Conservation (phyloP, 2,888 invertebrate species). For the Junonia oenone region DNA sequence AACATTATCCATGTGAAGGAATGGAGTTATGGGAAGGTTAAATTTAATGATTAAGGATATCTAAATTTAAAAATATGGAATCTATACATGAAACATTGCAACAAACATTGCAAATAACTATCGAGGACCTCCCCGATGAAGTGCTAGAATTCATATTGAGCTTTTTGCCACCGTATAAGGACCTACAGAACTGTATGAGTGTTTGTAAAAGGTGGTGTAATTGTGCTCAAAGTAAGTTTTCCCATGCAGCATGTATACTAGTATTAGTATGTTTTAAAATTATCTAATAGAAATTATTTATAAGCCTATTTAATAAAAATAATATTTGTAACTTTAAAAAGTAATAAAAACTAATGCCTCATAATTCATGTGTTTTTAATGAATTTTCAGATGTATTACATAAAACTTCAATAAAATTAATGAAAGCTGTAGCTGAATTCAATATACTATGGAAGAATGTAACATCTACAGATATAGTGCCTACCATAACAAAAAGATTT, state of each 20-base stretch:
- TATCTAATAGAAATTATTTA: too few species aligned
- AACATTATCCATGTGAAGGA: not conserved
- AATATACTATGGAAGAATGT: slow-evolving; percentile 87
- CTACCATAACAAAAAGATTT: slow-evolving; percentile 93
- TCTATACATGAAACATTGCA: slow-evolving; percentile 51
- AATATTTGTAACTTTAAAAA: too few species aligned
- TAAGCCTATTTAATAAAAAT: too few species aligned
- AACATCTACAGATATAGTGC: slow-evolving; percentile 77
- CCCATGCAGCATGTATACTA: too few species aligned
- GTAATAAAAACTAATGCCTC: too few species aligned
- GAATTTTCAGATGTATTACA: slow-evolving; percentile 85
- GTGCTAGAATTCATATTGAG: slow-evolving; percentile 94
- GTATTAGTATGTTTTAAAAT: not conserved
- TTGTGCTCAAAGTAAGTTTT: slow-evolving; percentile 91
- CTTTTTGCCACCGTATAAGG: slow-evolving; percentile 93
- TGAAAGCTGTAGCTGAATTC: slow-evolving; percentile 87
- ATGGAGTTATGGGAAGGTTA: slow-evolving; percentile 11
- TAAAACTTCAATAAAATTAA: slow-evolving; percentile 85
- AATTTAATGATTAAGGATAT: not conserved
- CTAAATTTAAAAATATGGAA: slow-evolving; percentile 46
- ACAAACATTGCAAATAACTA: slow-evolving; percentile 52
- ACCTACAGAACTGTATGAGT: slow-evolving; percentile 90
- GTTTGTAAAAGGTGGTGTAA: slow-evolving; percentile 93
- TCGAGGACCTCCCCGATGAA: slow-evolving; percentile 93
- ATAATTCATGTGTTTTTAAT: slow-evolving; percentile 6